phyloP scores from a whole-genome alignment of 2,113 vertebrate genomes.

The Melanerpes aurifrons region DNA sequence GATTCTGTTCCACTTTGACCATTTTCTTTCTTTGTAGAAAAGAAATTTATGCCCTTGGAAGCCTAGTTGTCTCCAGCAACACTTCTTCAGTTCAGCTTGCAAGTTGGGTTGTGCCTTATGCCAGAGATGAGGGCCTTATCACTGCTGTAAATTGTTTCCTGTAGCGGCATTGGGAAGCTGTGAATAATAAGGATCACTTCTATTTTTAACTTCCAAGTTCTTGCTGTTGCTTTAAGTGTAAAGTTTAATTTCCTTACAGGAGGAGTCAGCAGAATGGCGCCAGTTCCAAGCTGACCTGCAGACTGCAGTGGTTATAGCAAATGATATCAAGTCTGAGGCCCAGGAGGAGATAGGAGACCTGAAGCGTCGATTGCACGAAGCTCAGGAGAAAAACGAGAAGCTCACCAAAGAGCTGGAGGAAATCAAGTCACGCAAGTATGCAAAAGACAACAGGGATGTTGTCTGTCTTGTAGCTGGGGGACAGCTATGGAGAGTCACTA shows the following conservation, averaged over 20 bases:
- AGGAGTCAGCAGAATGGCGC: constrained; percentile 95
- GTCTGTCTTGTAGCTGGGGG: too few relatives aligned
- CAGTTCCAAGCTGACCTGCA: constrained; percentile 97
- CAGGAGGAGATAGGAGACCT: constrained; percentile 96
- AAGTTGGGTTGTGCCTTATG: neutral
- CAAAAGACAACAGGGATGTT: neutral
- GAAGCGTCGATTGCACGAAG: constrained; percentile 88
- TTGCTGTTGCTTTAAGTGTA: neutral
- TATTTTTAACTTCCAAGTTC: neutral
- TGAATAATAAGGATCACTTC: neutral
- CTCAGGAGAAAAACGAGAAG: constrained; percentile 92
- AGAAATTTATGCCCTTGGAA: neutral
- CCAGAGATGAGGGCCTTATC: neutral
- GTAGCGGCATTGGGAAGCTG: neutral
- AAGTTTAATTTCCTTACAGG: constrained; percentile 71
- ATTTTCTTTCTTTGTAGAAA: neutral
- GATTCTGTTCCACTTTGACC: neutral
- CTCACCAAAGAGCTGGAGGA: constrained; percentile 93
- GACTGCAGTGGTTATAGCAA: constrained; percentile 95
- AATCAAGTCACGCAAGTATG: constrained; percentile 94
- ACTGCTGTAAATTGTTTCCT: neutral
- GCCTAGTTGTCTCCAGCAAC: neutral
- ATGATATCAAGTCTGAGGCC: constrained; percentile 96
- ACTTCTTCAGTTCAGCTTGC: neutral
- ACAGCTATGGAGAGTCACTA: neutral